Base-by-base conservation (phyloP, 1,140 invertebrate species). In the Cyclina sinensis region DNA sequence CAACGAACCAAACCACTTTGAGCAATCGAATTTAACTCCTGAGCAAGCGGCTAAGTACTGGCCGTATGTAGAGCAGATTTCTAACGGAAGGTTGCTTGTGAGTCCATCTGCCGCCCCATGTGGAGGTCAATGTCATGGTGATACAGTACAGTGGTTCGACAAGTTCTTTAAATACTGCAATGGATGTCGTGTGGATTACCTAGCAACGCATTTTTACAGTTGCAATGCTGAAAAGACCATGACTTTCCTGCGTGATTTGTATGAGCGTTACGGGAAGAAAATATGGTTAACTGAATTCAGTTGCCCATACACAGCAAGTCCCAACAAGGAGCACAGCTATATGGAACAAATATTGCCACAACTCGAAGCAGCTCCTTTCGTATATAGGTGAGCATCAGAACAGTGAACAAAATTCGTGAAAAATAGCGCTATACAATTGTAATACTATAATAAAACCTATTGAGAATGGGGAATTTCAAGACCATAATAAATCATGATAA, bases 1-100 rank as follows among this genome's bases (percentile, higher is more conserved):
- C 54, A 92, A 92, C 59, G 91, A 92, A 35, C 91, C 91, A 46
- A 91, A 92, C 73, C 84, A 89, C 30, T n/a, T 48, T 35, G 37
- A 73, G 27, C 90, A 92, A 54, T 39, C 91, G n/a, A 89, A 91
- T 39, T 30, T 91, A 9, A 74, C 86, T 2, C 83, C 91, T 0
- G 43, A 84, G 54, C 35, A 86, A 21, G 90, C 88, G 7, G 90
- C 91, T 14, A 16, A 43, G 9, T 73, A 80, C 51, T 91, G 90
- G 91, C 82, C 74, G 0, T 37, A 81, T 73, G 35, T 92, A 39
- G 86, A 91, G 73, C 37, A 65, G 11, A 43, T 82, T 35, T 65
- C 62, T 12, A 21, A 68, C 1, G 88, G 88, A 2, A 90, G 79
- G 48, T 21, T 81, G 1, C 79, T 92, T 24, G 90, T 91, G 11